phyloP scores from a whole-genome alignment of 2,113 vertebrate genomes.

The Thomomys bottae region DNA sequence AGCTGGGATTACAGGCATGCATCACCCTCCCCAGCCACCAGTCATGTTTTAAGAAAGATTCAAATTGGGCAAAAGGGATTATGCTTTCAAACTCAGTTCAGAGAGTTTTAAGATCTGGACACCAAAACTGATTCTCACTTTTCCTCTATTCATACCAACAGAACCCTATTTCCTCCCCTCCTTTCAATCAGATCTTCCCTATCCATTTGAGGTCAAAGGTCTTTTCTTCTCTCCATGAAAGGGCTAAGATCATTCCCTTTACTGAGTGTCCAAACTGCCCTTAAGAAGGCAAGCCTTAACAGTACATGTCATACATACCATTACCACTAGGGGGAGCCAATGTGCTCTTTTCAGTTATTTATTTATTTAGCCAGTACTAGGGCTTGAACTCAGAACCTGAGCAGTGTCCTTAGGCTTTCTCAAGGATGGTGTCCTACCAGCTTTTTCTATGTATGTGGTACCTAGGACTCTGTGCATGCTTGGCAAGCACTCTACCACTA shows the following conservation, averaged over 20 bases:
- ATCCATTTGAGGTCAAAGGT: background rate
- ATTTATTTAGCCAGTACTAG: too few species aligned
- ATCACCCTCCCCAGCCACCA: too few species aligned
- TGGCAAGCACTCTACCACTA: too few species aligned
- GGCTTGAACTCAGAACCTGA: too few species aligned
- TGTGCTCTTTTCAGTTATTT: too few species aligned
- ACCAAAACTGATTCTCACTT: background rate
- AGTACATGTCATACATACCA: background rate
- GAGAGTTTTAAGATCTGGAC: background rate
- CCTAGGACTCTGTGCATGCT: too few species aligned
- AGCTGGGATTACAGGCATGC: too few species aligned
- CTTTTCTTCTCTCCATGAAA: background rate
- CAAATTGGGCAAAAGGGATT: background rate
- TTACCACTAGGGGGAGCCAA: background rate
- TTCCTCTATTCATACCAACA: background rate
- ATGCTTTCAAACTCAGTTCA: background rate
- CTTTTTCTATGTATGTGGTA: too few species aligned
- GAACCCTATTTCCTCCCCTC: background rate
- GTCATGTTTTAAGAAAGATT: slow-evolving; percentile 18
- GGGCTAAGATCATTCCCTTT: rapidly evolving
- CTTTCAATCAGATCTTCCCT: background rate
- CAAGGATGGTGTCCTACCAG: too few species aligned
- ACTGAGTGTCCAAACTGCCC: background rate
- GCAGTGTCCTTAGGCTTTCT: too few species aligned
- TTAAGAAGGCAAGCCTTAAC: background rate